Evolutionary conservation across 1,140 invertebrate species (phyloP), one percentile per base, ranked within the genome.

Genomic region (Melipona quadrifasciata): DNA sequence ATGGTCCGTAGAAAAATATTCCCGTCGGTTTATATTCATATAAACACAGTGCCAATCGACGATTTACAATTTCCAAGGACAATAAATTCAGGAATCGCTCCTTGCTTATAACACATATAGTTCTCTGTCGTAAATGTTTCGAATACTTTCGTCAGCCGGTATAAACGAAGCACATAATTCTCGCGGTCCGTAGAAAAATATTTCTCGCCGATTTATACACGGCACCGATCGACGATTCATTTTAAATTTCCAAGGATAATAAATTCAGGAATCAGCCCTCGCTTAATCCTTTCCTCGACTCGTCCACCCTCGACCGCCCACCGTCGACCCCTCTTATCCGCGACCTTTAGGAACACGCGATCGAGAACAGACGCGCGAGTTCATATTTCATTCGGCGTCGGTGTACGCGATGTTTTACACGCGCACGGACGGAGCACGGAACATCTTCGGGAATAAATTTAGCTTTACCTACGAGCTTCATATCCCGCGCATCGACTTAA

Each of bases 41-140:
- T n/a, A n/a, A n/a, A 10, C 6, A 19, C 57, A n/a, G 58, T 27
- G 11, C 3, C 21, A 55, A 57, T 34, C 78, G 58, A 24, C 58
- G 24, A 51, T 73, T 51, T 64, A 80, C 57, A 73, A 74, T 58
- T 74, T 75, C 71, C 53, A 71, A 16, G 51, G n/a, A 61, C 24
- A 51, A 85, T 85, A 85, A 80, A 85, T 85, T 55, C 58, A 51
- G 31, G 70, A 80, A 57, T 57, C 67, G 70, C 78, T 58, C 31
- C 61, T 47, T 51, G 77, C 51, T 72, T 58, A 55, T 39, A 31
- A 31, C 2, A 31, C 2, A 2, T 31, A 31, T 31, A 31, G 31
- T 31, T 31, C 31, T 31, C 31, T 31, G 34, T 39, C 3, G 2
- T 5, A 39, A 39, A 39, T 39, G 34, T 39, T n/a, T 39, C 34